A percentile compares a stretch with the other conserved stretches of the same genome.
Conservation (phyloP, 1,140 invertebrate species). For the Dinothrombium tinctorium region DNA sequence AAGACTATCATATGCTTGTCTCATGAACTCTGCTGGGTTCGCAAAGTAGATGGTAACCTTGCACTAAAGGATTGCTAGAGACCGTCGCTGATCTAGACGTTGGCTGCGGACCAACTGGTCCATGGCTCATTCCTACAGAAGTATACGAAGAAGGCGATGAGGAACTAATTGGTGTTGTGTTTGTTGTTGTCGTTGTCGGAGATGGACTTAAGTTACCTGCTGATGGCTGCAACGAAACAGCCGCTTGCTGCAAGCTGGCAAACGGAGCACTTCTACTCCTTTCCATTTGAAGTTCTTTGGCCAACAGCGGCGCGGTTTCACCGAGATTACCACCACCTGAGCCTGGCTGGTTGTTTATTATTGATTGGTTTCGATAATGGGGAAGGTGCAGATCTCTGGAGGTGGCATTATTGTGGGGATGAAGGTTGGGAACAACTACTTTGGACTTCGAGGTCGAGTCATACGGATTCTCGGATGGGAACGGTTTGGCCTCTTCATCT, state of each 20-base stretch:
- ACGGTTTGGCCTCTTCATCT: conserved; percentile 25
- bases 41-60: conserved; percentile 16
- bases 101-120: neutral
- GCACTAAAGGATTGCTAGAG: conserved; percentile 12
- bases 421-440: neutral
- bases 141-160: neutral
- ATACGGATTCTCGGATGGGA: conserved; percentile 12
- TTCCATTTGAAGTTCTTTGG: neutral
- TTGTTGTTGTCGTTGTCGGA: neutral
- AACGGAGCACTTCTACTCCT: conserved; percentile 4
- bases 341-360: neutral
- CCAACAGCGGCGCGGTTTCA: neutral
- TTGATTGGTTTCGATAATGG: neutral
- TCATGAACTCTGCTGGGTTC: conserved; percentile 16
- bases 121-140: neutral
- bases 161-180: conserved; percentile 1
- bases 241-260: conserved; percentile 1
- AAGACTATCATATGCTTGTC: conserved; percentile 16
- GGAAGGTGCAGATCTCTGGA: neutral
- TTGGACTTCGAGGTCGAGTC: neutral
- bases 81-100: neutral
- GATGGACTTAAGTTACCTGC: neutral
- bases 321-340: neutral
- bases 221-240: neutral
- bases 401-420: neutral